A percentile compares a stretch with the other conserved stretches of the same genome.
Evolutionary conservation across 2,797 vertebrate genomes (phyloP).

Genomic region (Salmo trutta): DNA sequence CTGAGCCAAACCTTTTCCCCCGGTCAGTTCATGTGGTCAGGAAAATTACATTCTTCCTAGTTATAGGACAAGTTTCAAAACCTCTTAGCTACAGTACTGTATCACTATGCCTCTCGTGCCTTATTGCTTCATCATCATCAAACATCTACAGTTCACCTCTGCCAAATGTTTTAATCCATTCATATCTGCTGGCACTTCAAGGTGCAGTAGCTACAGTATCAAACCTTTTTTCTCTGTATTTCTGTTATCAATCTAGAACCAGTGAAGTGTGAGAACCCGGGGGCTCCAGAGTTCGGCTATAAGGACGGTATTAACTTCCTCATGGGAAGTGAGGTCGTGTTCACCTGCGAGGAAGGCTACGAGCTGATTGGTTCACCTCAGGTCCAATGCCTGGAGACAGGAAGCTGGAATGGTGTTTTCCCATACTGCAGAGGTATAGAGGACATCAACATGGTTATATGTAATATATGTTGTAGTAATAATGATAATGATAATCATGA

Average conservation of each 20-base stretch:
- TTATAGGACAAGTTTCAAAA: too few species aligned
- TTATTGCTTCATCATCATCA: too few species aligned
- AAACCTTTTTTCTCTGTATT: not conserved
- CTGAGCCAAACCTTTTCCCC: too few species aligned
- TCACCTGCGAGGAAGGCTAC: conserved; percentile 85
- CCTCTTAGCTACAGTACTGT: too few species aligned
- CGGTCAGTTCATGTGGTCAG: too few species aligned
- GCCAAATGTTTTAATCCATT: too few species aligned
- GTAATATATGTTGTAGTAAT: not conserved
- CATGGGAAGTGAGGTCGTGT: conserved; percentile 81
- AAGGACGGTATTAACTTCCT: conserved; percentile 78
- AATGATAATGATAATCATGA: too few species aligned
- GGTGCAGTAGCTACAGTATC: too few species aligned
- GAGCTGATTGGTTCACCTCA: conserved; percentile 76
- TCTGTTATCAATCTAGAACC: conserved; percentile 76
- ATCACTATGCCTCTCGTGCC: too few species aligned
- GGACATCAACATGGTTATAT: not conserved
- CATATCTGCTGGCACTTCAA: too few species aligned
- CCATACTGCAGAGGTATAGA: conserved; percentile 86
- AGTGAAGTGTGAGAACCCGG: conserved; percentile 84
- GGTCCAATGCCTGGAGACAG: conserved; percentile 82
- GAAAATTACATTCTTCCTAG: too few species aligned
- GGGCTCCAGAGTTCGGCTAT: conserved; percentile 81
- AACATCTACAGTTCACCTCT: too few species aligned
- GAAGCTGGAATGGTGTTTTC: conserved; percentile 76